Evolutionary conservation across 2,113 vertebrate species (phyloP), one percentile per base, ranked within the genome.

Genomic region (Sarotherodon lohbergeri): DNA sequence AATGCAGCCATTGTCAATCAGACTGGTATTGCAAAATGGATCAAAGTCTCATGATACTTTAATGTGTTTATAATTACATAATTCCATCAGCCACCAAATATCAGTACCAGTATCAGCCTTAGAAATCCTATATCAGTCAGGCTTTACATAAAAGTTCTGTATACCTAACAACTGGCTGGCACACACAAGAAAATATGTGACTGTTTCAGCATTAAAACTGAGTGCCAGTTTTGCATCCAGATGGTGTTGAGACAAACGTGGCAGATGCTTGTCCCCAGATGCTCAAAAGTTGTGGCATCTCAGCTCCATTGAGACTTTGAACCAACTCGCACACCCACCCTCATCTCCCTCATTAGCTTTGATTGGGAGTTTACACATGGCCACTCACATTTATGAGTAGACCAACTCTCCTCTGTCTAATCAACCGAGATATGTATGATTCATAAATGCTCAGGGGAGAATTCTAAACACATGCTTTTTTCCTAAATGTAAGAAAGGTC

Each of bases 221-320:
- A 79, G 54, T 83, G 83, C 68, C 41, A 84, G 50, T 83, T 81
- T 89, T 71, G 87, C 52, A 79, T 86, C 71, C 92, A 92, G 86
- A 94, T 92, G 92, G 93, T 82, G 84, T 92, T 48, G 85, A 92
- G 32, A 80, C n/a, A 17, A 82, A 80, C 84, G 54, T 92, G 93
- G 93, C 93, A 94, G 93, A 86, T 86, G 85, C 59, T 79, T 6
- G 11, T 95, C 90, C 91, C 92, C 56, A 85, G 89, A 93, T 80
- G 79, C 87, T 89, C 79, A 22, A 87, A 59, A 81, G 86, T 80
- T 61, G 29, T 57, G 32, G 76, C 81, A 83, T 91, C 87, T 85
- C 84, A 87, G 79, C 52, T 93, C 90, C 88, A 85, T 82, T 52
- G 91, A 89, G 92, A 89, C 61, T 76, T 29, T 88, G 79, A 89